Conservation (phyloP, 2,888 invertebrate species). For the Colletes collaris region DNA sequence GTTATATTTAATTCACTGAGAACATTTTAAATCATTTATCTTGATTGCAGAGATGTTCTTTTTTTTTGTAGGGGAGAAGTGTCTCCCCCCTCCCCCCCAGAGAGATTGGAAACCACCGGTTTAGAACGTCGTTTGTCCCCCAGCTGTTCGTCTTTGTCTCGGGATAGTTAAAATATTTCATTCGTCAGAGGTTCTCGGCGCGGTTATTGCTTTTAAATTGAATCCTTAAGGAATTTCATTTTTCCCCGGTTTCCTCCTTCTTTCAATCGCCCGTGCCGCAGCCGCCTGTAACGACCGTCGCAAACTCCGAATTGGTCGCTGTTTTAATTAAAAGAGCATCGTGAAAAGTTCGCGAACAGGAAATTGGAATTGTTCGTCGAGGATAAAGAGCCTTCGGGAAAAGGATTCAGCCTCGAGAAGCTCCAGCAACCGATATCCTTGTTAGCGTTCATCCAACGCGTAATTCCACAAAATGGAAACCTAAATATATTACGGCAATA, state of each 20-base stretch:
- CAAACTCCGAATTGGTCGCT: not conserved
- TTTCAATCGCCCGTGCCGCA: not conserved
- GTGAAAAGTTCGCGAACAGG: not conserved
- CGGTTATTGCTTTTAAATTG: slow-evolving; percentile 37
- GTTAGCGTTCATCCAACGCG: not conserved
- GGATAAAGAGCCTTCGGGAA: not conserved
- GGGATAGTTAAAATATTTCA: slow-evolving; percentile 2
- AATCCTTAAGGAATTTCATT: slow-evolving; percentile 18
- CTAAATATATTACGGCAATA: no score
- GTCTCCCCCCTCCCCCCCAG: no score
- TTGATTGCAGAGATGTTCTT: no score
- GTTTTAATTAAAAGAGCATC: slow-evolving; percentile 23
- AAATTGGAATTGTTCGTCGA: slow-evolving; percentile 22
- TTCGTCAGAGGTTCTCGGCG: not conserved
- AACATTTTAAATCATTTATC: no score
- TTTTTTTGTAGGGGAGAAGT: no score
- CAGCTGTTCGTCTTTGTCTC: no score
- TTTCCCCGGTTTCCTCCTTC: not conserved
- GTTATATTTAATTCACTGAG: no score
- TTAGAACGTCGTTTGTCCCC: not conserved
- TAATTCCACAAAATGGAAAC: not conserved
- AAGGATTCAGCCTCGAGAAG: not conserved
- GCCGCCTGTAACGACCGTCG: not conserved
- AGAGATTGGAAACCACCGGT: not conserved
- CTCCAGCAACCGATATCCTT: not conserved